These are phyloP conservation scores for Drosophila repleta DNA, from an alignment of 1,140 invertebrate genomes.

Conservation along the genomic window DNA sequence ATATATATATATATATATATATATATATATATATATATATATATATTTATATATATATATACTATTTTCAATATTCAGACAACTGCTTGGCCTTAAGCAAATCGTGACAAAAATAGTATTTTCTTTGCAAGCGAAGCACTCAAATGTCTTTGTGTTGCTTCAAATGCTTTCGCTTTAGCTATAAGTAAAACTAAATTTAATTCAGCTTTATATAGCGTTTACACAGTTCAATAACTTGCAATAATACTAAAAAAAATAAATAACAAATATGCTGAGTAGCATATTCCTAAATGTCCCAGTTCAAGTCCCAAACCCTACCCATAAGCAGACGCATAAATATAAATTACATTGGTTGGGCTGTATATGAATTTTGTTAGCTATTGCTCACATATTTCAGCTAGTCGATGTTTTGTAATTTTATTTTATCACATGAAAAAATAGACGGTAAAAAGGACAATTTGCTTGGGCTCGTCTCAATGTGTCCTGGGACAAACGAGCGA, in stretches of 20 bases:
- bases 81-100: no score
- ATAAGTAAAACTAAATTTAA: not conserved
- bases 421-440: slow-evolving; percentile 59
- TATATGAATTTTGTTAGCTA: slow-evolving; percentile 18
- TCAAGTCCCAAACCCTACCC: not conserved
- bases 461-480: slow-evolving; percentile 9
- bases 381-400: slow-evolving; percentile 50
- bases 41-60: no score
- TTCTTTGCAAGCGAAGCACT: no score
- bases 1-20: no score
- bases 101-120: no score
- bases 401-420: slow-evolving; percentile 70
- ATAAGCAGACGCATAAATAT: slow-evolving; percentile 56
- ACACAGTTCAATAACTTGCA: slow-evolving; percentile 4
- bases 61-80: no score
- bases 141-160: no score
- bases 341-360: slow-evolving; percentile 50
- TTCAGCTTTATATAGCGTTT: not conserved
- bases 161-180: not conserved
- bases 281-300: not conserved
- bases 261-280: slow-evolving; percentile 4
- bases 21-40: no score
- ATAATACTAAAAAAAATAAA: not conserved
- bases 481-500: slow-evolving; percentile 33
- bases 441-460: slow-evolving; percentile 20